Conservation (phyloP, 2,888 invertebrate species). For the Lasioglossum marginatum region DNA sequence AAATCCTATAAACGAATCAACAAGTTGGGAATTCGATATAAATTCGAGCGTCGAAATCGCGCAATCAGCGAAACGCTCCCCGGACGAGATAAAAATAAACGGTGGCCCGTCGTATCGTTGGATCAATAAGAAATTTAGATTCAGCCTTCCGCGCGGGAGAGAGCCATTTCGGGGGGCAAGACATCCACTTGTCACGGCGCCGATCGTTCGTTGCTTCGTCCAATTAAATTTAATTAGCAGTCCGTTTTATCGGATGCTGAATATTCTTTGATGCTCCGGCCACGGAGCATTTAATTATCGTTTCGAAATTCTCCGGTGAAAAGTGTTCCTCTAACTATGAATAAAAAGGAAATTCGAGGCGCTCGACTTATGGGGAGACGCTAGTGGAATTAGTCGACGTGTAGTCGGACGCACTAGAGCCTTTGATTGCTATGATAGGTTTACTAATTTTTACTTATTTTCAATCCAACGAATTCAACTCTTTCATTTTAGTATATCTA, state of each 20-base stretch:
- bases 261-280: background rate
- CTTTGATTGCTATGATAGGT: background rate
- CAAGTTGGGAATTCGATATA: conserved; percentile 63
- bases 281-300: background rate
- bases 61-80: conserved; percentile 53
- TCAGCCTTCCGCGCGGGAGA: background rate
- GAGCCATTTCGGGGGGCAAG: background rate
- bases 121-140: conserved; percentile 48
- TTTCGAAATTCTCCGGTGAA: background rate
- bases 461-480: background rate
- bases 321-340: background rate
- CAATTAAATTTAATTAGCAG: conserved; percentile 22
- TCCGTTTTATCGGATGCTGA: background rate
- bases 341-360: background rate
- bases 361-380: background rate
- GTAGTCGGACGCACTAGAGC: background rate
- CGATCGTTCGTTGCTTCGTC: background rate
- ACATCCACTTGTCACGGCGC: background rate
- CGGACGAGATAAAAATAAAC: conserved; percentile 52
- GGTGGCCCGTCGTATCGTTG: conserved; percentile 25
- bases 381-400: background rate
- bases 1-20: conserved; percentile 65
- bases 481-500: no score
- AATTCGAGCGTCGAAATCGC: conserved; percentile 52
- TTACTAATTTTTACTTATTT: background rate